Evolutionary conservation across 1,140 invertebrate genomes (phyloP).

Genomic region (Drosophila setifemur): DNA sequence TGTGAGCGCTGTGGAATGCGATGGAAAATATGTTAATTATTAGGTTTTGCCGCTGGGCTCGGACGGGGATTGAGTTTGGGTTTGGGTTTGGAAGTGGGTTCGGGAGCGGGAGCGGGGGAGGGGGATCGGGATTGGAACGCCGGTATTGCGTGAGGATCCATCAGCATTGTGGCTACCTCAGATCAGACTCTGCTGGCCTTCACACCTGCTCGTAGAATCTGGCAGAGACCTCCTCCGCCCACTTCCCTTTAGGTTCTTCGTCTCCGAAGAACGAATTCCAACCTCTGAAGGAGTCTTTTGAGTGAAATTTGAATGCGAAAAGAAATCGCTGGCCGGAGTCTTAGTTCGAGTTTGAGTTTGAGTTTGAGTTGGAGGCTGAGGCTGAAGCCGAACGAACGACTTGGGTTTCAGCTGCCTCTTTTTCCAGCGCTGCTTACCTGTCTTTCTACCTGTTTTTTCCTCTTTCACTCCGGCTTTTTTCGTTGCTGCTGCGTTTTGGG

Average conservation of each 20-base stretch:
- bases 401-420: slow-evolving; percentile 59
- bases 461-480: slow-evolving; percentile 12
- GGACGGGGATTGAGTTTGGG: too few species aligned
- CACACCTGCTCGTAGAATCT: slow-evolving; percentile 53
- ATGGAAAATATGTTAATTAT: slow-evolving; percentile 81
- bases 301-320: slow-evolving; percentile 74
- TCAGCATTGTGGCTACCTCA: slow-evolving; percentile 26
- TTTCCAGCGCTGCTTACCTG: slow-evolving; percentile 47
- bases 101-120: slow-evolving; percentile 8
- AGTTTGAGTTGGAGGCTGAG: slow-evolving; percentile 28
- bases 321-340: slow-evolving; percentile 63
- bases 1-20: slow-evolving; percentile 79
- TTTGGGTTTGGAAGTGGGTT: too few species aligned
- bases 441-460: slow-evolving; percentile 61
- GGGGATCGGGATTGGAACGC: background rate
- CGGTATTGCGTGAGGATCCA: slow-evolving; percentile 48
- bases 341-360: slow-evolving; percentile 43
- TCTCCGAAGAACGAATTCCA: slow-evolving; percentile 26
- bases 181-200: slow-evolving; percentile 20
- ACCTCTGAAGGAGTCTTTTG: slow-evolving; percentile 3
- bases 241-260: too few species aligned
- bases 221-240: too few species aligned
- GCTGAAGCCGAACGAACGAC: slow-evolving; percentile 19
- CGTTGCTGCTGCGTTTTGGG: slow-evolving; percentile 54
- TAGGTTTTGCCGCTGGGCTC: slow-evolving; percentile 63